Base-by-base conservation (phyloP, 2,888 invertebrate genomes). In the Diarsia rubi region DNA sequence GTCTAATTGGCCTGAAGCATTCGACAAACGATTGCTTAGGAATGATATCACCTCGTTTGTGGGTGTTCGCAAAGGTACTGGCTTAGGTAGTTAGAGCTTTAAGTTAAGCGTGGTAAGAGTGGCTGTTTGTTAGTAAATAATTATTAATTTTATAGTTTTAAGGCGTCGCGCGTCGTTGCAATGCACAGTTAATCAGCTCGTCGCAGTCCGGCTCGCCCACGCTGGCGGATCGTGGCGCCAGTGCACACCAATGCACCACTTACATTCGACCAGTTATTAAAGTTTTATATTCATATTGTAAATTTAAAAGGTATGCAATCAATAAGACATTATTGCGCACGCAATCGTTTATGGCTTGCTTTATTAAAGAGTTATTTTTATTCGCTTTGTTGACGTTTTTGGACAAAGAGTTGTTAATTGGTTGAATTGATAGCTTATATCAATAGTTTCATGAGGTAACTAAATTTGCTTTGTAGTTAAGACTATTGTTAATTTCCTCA, bases 151-250 rank as follows among this genome's bases (percentile, higher is more conserved):
- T 86, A 86, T 88, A 84, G 87, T 90, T 91, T 90, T 89, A 90
- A 88, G 87, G 88, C 88, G 85, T 90, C 86, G 89, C 87, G 87
- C 86, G 84, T 90, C 87, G 90, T 89, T 88, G 89, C 91, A 90
- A 90, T 90, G 91, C 89, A 89, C 91, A 90, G 92, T 94, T 94
- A 94, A 94, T 94, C 93, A 93, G 91, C 88, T 90, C 87, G 88
- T 89, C 89, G 90, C 90, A 87, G 91, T 89, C 90, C 87, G 83
- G 95, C 93, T 91, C 95, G 90, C 95, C 95, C 93, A 95, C 95
- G 92, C 92, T 89, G 87, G 57, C 27, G 62, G 16, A 67, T 69
- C 73, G 75, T 85, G 93, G 92, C 92, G 92, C 92, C 75, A 70
- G 57, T 14, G 24, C 88, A 83, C 90, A 84, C 81, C 89, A 88